phyloP scores from a whole-genome alignment of 2,888 invertebrate species.

The Elysia crispata region DNA sequence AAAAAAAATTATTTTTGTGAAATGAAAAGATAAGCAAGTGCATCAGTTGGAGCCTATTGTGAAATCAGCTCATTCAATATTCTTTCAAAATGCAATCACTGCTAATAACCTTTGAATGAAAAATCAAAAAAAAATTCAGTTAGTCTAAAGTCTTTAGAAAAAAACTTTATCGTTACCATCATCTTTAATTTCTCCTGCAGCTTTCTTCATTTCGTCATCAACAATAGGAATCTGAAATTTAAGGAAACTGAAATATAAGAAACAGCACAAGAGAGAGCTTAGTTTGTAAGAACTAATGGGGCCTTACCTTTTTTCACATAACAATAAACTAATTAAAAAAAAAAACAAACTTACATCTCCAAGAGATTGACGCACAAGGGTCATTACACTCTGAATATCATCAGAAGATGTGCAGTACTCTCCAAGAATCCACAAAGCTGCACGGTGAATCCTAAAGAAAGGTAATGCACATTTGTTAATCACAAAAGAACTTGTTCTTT shows the following conservation, averaged over 20 bases:
- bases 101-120: background rate
- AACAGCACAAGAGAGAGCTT: too few relatives aligned
- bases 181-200: constrained; percentile 83
- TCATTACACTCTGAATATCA: constrained; percentile 89
- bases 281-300: too few relatives aligned
- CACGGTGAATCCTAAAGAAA: constrained; percentile 85
- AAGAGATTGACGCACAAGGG: constrained; percentile 85
- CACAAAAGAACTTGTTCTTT: too few relatives aligned
- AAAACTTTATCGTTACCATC: constrained; percentile 62
- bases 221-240: constrained; percentile 80
- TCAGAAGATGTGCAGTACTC: constrained; percentile 91
- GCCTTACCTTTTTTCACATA: too few relatives aligned
- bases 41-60: too few relatives aligned
- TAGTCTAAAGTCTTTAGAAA: background rate
- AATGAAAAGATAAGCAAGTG: too few relatives aligned
- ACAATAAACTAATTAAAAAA: too few relatives aligned
- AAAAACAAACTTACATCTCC: constrained; percentile 81
- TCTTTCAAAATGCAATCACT: too few relatives aligned
- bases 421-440: constrained; percentile 97
- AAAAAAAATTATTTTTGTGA: too few relatives aligned
- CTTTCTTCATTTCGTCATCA: constrained; percentile 83
- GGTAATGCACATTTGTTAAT: too few relatives aligned
- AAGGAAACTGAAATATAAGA: too few relatives aligned
- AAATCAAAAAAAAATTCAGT: background rate
- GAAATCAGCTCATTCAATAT: too few relatives aligned